A percentile compares a stretch with the other conserved stretches of the same genome.
phyloP scores from a whole-genome alignment of 2,888 invertebrate species.

The Drosophila subquinaria region DNA sequence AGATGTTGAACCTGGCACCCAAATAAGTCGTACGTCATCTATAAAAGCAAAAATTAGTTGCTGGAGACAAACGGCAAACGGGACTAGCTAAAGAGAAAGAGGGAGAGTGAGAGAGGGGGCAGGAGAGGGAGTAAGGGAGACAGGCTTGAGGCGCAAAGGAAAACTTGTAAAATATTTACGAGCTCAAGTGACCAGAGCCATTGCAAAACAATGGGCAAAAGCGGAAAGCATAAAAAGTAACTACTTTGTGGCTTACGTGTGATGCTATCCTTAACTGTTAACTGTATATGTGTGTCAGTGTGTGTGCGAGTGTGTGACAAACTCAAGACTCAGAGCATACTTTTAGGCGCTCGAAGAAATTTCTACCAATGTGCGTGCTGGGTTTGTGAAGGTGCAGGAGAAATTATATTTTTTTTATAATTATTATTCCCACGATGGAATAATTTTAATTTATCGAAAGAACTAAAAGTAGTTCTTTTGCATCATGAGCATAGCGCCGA shows the following conservation, averaged over 20 bases:
- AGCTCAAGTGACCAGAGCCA: constrained; percentile 70
- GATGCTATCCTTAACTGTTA: constrained; percentile 34
- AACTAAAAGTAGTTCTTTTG: too few species aligned
- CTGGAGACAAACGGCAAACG: constrained; percentile 25
- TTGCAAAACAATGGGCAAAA: constrained; percentile 63
- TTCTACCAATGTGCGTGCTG: constrained; percentile 14
- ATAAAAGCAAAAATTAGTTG: constrained; percentile 72
- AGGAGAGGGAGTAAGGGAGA: neutral
- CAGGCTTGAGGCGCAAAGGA: constrained; percentile 17
- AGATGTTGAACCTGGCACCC: constrained; percentile 61
- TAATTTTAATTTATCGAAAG: too few species aligned
- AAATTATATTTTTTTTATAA: too few species aligned
- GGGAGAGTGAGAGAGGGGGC: neutral
- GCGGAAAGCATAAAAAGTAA: constrained; percentile 76
- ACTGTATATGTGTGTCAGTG: constrained; percentile 18
- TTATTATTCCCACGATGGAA: too few species aligned
- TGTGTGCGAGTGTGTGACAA: constrained; percentile 27
- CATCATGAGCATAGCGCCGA: too few species aligned
- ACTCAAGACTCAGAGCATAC: constrained; percentile 56
- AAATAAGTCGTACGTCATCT: constrained; percentile 76
- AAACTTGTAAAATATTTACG: constrained; percentile 81
- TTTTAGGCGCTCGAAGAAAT: constrained; percentile 53
- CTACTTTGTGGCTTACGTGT: constrained; percentile 80
- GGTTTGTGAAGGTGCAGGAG: too few species aligned
- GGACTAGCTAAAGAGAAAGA: neutral